Base-by-base conservation (phyloP, 2,113 vertebrate genomes). In the Lipophrys pholis region DNA sequence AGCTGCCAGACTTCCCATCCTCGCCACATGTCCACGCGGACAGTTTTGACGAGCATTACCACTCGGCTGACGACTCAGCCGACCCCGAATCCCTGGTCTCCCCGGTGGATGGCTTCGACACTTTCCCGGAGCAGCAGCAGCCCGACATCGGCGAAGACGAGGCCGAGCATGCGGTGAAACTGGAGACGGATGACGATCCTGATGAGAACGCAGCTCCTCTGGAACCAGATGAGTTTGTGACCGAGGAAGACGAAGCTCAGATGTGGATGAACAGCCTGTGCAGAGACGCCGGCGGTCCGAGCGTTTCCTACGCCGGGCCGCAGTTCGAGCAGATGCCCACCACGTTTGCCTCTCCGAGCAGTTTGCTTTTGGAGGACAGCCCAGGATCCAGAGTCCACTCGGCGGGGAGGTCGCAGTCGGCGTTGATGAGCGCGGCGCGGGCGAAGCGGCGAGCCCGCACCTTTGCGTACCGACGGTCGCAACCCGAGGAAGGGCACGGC, bases 101-200 rank as follows among this genome's bases (percentile, higher is more conserved):
- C 49, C 62, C 50, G 0, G 1, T 41, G 0, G 72, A 51, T 1
- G 1, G n/a, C 56, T 68, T 50, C 53, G 0, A 1, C 64, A 0
- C 39, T 8, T 84, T 80, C 53, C 48, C 76, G 1, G 81, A 66
- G 16, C 73, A 63, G 16, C 73, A 63, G 75, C 79, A 65, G 42
- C 52, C 36, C 0, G 36, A 50, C 67, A 6, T 9, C 5, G 7
- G 36, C 53, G 63, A 41, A 1, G 41, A 2, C 1, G 69, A 55
- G 7, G 8, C 64, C 0, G 76, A 80, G 9, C 67, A 86, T 0
- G 1, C 45, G 0, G 76, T 92, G 51, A 93, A 93, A 69, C 58
- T 56, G 0, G 86, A 91, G 69, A 30, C 46, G 15, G 75, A 78
- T 16, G 80, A 84, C 3, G 78, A 65, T 35, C 50, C 59, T 0